A percentile compares a stretch with the other conserved stretches of the same genome.
These are phyloP conservation scores for Trachelipus rathkii DNA, from an alignment of 1,140 invertebrate species.

Conservation along the genomic window DNA sequence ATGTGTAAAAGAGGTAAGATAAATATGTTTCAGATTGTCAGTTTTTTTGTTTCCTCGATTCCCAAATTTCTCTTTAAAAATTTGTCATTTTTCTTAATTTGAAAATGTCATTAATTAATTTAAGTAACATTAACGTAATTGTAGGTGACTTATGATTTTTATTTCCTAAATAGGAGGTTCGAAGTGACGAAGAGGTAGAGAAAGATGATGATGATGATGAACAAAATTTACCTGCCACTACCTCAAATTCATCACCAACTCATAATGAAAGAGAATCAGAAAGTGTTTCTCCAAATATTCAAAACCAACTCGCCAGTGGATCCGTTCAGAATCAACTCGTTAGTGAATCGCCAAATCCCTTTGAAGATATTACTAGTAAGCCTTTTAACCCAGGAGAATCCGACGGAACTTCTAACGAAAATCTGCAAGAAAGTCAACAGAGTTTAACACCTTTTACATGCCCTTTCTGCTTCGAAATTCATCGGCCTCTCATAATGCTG, in stretches of 20 bases:
- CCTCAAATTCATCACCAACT: too few species aligned
- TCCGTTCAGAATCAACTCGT: background rate
- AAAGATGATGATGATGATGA: background rate
- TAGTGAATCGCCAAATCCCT: background rate
- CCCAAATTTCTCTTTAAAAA: too few species aligned
- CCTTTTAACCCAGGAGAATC: background rate
- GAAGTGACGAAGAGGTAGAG: background rate
- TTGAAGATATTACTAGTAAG: background rate
- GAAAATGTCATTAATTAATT: background rate
- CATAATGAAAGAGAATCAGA: too few species aligned
- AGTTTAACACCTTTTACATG: background rate
- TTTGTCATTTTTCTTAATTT: background rate
- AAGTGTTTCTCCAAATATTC: background rate
- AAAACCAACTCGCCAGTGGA: background rate
- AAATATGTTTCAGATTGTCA: background rate
- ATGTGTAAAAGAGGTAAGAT: slow-evolving; percentile 26
- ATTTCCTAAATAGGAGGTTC: background rate
- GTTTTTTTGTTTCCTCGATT: too few species aligned
- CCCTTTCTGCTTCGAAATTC: background rate
- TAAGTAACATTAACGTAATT: background rate
- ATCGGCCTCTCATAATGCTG: background rate
- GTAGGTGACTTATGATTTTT: background rate
- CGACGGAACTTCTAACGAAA: background rate
- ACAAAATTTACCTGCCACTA: too few species aligned
- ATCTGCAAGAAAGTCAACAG: background rate